Evolutionary conservation across 35 echinoderm and acorn worm genomes (phyloP).

Genomic region (Lytechinus variegatus): DNA sequence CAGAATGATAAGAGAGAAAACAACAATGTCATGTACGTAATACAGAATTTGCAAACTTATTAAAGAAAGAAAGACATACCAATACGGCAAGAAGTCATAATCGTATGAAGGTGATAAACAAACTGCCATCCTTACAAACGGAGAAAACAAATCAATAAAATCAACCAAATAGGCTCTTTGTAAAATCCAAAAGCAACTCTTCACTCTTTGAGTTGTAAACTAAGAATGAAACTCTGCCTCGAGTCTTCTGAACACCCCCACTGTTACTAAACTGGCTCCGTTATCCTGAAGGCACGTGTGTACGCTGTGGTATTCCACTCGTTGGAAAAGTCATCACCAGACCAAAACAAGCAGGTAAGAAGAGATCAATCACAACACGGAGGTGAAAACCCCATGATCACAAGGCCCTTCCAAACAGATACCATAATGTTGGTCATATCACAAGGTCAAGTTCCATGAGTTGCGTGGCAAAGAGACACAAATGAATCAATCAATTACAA

Average conservation of each 20-base stretch:
- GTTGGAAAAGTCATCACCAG: background rate
- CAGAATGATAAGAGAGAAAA: background rate
- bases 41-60: too few species aligned
- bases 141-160: background rate
- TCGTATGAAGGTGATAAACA: background rate
- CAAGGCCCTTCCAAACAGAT: too few species aligned
- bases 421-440: too few species aligned
- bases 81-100: background rate
- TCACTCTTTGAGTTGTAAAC: background rate
- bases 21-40: background rate
- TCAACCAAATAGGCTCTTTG: background rate
- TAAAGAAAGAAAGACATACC: background rate
- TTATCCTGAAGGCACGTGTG: background rate
- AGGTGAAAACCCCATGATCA: too few species aligned
- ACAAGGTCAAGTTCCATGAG: too few species aligned
- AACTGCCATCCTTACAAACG: background rate
- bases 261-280: background rate
- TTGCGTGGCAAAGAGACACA: too few species aligned
- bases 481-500: too few species aligned
- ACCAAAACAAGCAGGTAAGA: background rate
- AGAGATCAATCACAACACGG: too few species aligned
- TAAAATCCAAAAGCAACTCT: background rate
- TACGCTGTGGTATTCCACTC: slow-evolving; percentile 9
- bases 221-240: background rate
- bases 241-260: background rate